Base-by-base conservation (phyloP, 2,888 invertebrate species). In the Ecliptopera silaceata region DNA sequence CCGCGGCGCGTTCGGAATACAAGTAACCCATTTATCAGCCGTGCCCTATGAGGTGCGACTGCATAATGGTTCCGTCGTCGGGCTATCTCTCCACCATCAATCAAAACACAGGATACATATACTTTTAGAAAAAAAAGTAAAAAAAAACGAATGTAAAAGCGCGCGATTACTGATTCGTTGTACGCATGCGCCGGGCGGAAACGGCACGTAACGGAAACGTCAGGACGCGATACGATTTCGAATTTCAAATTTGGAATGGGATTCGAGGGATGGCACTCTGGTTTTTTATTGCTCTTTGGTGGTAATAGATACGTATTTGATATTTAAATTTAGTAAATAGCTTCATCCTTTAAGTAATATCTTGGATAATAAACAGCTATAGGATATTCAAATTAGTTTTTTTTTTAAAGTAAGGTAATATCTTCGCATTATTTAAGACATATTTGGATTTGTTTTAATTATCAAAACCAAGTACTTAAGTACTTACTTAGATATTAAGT, bases 211-310 rank as follows among this genome's bases (percentile, higher is more conserved):
- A 82, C 84, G 86, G 86, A 86, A 85, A 84, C 86, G 89, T 84
- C 88, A 88, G 88, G 81, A 90, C 90, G 90, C 90, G 89, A 80
- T 87, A 86, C 88, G 90, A 88, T 90, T 90, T 87, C 86, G 84
- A 89, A 88, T 88, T 59, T 86, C 66, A 81, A 86, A 88, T 85
- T 86, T 82, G 80, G 83, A 84, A 81, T 83, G 74, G 75, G 77
- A 72, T 75, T 61, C 54, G 56, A 75, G 79, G 80, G 77, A 84
- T 79, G 82, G 81, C 80, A 84, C 75, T 75, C 70, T 66, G 64
- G 71, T 79, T 80, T 80, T 73, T 74, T 68, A 68, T 65, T 59
- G 50, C 65, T 69, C 71, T 71, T 71, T 77, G 72, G 76, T 70
- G 61, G 66, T 70, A 72, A 72, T 74, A 75, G 72, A 63, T 69